A percentile compares a stretch with the other conserved stretches of the same genome.
Evolutionary conservation across 2,113 vertebrate species (phyloP).

Genomic region (Natator depressus): DNA sequence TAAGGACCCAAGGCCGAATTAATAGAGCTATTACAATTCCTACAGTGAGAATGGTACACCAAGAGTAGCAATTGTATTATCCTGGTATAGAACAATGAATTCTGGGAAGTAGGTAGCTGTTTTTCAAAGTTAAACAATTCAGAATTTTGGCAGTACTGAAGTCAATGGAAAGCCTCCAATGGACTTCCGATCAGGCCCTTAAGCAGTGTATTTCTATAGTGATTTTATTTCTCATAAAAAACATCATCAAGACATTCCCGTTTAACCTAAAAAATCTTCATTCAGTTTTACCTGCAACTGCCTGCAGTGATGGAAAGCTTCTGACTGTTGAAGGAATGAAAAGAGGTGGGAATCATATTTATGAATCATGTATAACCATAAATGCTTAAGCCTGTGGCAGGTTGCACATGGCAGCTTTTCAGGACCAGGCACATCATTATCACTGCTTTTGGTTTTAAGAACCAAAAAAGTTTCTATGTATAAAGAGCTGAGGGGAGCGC

Average conservation of each 20-base stretch:
- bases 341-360: background rate
- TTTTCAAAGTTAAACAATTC: background rate
- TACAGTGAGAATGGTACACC: background rate
- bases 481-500: background rate
- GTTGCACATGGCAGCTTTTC: background rate
- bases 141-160: background rate
- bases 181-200: too few relatives aligned
- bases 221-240: background rate
- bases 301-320: background rate
- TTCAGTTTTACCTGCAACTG: background rate
- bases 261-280: background rate
- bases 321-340: background rate
- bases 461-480: background rate
- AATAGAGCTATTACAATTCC: background rate
- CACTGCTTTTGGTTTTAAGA: background rate
- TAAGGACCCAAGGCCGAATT: background rate
- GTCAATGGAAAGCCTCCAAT: background rate
- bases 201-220: background rate
- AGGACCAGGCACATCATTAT: background rate
- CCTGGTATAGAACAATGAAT: background rate
- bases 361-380: background rate
- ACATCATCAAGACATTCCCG: background rate
- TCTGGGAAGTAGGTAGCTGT: background rate
- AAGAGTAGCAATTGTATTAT: background rate
- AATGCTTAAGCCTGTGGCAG: background rate